Evolutionary conservation across 1,140 invertebrate genomes (phyloP), one percentile per base, ranked within the genome.

Genomic region (Contarinia nasturtii): DNA sequence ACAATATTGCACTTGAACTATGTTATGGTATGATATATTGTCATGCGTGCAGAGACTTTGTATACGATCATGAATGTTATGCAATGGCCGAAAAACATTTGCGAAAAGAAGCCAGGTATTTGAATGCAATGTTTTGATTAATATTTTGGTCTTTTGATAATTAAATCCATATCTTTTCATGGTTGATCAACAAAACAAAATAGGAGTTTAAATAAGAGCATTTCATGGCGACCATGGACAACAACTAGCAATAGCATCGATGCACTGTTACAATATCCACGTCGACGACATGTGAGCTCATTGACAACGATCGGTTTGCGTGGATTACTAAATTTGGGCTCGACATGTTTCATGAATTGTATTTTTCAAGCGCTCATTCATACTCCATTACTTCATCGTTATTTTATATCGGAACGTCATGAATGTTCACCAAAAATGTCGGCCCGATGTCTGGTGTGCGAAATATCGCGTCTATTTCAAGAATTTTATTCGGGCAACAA

Each of bases 311-410:
- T 91, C 56, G 88, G 90, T 33, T 65, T 95, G 22, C 70, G 93
- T 50, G 94, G 94, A 2, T 70, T 98, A 19, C 81, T 96, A 52
- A 98, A 98, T 69, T 69, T 98, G 53, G 93, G 94, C n/a, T 90
- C 91, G 52, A 97, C 95, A 1, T 98, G 94, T 67, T 98, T 97
- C 63, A 95, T 98, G 88, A 98, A 95, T 64, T 93, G 89, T 59
- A 94, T 97, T 57, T 80, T 97, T 8, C 55, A 74, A 72, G 84
- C 88, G 1, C 61, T 98, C 48, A 90, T 90, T 42, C 93, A 98
- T 59, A 97, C 91, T 7, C 92, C 93, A 1, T 65, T 96, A 17
- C 67, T 98, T 46, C 67, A 93, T 52, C 92, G 98, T 62, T 98
- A 93, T 66, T 97, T 98, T 60, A 74, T 98, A 51, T 80, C 87